Evolutionary conservation across 2,797 vertebrate genomes (phyloP).

Genomic region (Zonotrichia albicollis): DNA sequence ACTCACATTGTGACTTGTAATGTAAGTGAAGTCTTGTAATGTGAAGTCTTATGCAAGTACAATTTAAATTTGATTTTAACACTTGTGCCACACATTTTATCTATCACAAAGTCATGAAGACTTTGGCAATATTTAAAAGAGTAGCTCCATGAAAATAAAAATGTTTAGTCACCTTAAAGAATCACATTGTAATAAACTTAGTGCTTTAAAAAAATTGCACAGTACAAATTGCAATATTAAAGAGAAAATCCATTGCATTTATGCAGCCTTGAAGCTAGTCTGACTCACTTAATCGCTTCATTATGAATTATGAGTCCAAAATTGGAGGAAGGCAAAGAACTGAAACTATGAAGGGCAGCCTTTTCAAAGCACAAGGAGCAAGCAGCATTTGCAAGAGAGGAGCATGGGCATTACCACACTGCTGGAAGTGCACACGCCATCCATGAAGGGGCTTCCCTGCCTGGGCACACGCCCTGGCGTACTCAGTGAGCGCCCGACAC

Average conservation of each 20-base stretch:
- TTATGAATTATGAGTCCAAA: background rate
- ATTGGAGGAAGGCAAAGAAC: background rate
- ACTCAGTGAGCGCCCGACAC: slow-evolving; percentile 92
- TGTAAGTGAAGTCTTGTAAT: background rate
- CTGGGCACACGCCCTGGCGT: slow-evolving; percentile 91
- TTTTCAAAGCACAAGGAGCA: background rate
- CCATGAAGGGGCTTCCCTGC: slow-evolving; percentile 87
- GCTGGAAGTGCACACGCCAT: slow-evolving; percentile 85
- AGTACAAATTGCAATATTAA: background rate
- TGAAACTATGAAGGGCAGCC: background rate
- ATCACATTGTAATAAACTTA: background rate
- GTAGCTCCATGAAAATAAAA: background rate
- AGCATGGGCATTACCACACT: slow-evolving; percentile 84
- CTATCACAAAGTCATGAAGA: background rate
- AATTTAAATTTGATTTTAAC: background rate
- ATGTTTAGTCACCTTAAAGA: background rate
- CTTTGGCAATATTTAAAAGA: background rate
- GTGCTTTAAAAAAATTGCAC: background rate
- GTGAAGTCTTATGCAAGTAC: background rate
- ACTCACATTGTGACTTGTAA: background rate
- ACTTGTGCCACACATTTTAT: background rate
- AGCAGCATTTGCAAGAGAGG: background rate
- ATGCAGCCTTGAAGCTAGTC: background rate
- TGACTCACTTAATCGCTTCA: background rate
- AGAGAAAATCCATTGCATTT: background rate